phyloP scores from a whole-genome alignment of 2,113 vertebrate genomes.

The Oryzias melastigma region DNA sequence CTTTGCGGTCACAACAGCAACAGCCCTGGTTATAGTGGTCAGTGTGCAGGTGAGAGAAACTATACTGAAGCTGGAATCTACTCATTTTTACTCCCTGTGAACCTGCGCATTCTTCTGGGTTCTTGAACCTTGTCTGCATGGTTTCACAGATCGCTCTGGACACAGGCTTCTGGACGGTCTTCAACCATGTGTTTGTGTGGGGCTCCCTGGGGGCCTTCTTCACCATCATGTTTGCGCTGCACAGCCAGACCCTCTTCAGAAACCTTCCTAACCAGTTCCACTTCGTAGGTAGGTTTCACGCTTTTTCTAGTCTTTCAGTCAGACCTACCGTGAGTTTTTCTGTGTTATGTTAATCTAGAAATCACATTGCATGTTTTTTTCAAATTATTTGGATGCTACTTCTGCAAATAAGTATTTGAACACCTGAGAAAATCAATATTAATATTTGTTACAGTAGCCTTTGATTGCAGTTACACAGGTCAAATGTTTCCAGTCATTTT shows the following conservation, averaged over 20 bases:
- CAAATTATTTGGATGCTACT: too few species aligned
- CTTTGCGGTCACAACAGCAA: conserved; percentile 91
- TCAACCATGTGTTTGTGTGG: conserved; percentile 97
- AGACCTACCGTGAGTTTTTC: not conserved
- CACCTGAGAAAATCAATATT: too few species aligned
- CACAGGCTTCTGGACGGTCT: conserved; percentile 92
- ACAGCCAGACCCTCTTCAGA: conserved; percentile 87
- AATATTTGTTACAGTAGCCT: too few species aligned
- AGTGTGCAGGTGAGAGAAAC: conserved; percentile 85
- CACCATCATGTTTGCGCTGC: conserved; percentile 89
- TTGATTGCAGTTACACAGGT: too few species aligned
- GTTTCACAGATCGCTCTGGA: conserved; percentile 85
- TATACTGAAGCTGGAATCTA: not conserved
- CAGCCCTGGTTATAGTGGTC: conserved; percentile 91
- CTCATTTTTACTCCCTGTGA: conserved; percentile 4
- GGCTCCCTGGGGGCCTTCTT: conserved; percentile 90
- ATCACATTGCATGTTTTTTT: too few species aligned
- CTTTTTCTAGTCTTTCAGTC: not conserved
- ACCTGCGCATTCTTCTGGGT: not conserved
- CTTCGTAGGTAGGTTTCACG: conserved; percentile 85
- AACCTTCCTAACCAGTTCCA: conserved; percentile 94
- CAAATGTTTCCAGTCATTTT: too few species aligned
- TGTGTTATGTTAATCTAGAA: too few species aligned
- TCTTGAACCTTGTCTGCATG: conserved; percentile 25
- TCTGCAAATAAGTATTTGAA: too few species aligned